These are phyloP conservation scores for Mythimna albipuncta DNA, from an alignment of 2,888 invertebrate genomes.

Conservation along the genomic window DNA sequence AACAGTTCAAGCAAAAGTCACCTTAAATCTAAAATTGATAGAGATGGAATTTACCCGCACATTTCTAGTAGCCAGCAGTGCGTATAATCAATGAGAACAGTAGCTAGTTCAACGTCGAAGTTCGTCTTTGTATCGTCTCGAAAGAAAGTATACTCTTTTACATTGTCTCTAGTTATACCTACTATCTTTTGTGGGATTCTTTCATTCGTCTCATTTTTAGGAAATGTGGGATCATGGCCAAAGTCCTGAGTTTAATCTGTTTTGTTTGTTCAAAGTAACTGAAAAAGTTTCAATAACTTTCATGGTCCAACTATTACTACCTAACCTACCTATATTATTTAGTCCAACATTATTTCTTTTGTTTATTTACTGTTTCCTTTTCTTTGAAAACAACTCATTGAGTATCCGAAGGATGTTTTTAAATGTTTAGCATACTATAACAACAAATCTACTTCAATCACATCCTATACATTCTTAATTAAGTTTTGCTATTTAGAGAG, in stretches of 20 bases:
- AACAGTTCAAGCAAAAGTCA: constrained; percentile 6
- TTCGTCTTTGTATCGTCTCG: constrained; percentile 30
- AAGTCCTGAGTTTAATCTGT: not conserved
- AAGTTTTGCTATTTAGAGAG: not conserved
- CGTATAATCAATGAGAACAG: constrained; percentile 48
- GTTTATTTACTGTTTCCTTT: no score
- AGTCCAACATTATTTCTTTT: not conserved
- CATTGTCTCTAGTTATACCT: not conserved
- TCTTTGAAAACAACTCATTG: not conserved
- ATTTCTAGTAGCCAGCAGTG: constrained; percentile 26
- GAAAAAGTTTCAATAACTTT: not conserved
- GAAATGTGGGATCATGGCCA: not conserved
- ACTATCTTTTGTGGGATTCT: not conserved
- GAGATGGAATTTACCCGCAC: constrained; percentile 4
- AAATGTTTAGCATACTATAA: not conserved
- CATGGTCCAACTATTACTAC: no score
- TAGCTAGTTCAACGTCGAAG: constrained; percentile 28
- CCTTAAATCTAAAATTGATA: not conserved
- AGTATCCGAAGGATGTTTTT: not conserved
- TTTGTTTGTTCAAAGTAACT: not conserved
- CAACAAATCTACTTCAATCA: not conserved
- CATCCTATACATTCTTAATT: constrained; percentile 6
- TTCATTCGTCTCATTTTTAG: not conserved
- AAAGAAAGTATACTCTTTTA: constrained; percentile 28
- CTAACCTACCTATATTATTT: not conserved